Conservation (phyloP, 1,140 invertebrate species). For the Lepeophtheirus salmonis region DNA sequence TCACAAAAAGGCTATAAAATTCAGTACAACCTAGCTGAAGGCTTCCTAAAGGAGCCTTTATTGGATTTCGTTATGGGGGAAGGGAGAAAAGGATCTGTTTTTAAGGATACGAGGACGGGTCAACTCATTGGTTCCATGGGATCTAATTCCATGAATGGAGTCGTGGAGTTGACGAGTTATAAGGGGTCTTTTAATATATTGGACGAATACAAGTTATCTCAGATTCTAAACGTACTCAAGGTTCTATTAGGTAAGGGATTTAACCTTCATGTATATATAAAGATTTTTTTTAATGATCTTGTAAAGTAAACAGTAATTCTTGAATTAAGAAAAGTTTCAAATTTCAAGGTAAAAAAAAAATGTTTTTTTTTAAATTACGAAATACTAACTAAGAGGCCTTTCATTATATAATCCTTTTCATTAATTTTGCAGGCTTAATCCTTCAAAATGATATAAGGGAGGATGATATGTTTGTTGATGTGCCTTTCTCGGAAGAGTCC, state of each 20-base stretch:
- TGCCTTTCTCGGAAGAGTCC: background rate
- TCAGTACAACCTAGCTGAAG: background rate
- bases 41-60: background rate
- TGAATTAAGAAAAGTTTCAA: too few species aligned
- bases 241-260: background rate
- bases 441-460: background rate
- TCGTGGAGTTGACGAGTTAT: background rate
- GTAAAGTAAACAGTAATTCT: background rate
- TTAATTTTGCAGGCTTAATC: background rate
- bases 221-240: background rate
- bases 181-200: background rate
- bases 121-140: background rate
- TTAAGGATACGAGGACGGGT: too few species aligned
- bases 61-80: background rate
- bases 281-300: background rate
- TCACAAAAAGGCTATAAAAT: background rate
- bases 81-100: background rate
- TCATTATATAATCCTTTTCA: background rate
- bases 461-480: background rate
- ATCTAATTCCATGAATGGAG: background rate
- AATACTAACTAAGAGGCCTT: background rate
- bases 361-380: background rate
- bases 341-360: background rate
- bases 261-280: background rate
- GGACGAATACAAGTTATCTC: background rate